Evolutionary conservation across 2,888 invertebrate species (phyloP), one percentile per base, ranked within the genome.

Genomic region (Pycnomerus fuliginosus): DNA sequence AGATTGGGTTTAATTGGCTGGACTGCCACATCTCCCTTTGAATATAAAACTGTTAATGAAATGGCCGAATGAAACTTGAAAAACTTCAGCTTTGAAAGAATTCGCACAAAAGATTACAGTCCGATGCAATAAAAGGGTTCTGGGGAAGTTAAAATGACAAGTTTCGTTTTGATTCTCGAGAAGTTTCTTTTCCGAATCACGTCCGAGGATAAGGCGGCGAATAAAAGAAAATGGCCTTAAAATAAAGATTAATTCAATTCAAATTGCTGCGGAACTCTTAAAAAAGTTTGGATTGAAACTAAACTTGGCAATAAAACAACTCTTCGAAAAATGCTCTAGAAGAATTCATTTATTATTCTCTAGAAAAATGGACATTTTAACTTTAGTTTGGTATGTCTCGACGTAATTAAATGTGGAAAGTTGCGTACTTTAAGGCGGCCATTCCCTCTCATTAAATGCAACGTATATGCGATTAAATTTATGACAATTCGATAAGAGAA

Each of bases 221-320:
- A 29, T 28, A 33, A 38, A 44, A 37, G 38, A 48, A 48, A 54
- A 52, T 44, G 48, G 55, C 51, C 54, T 51, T 55, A 54, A 55
- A 55, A 55, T 55, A 54, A 52, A 57, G 54, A 57, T 57, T 55
- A 57, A 57, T 54, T 57, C 50, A 54, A 54, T 57, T 57, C 53
- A 50, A 57, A 58, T 54, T 48, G 45, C 52, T 40, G 35, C 22
- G 35, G 45, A 43, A 47, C 53, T 50, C 46, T 44, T 48, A 46
- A 39, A 35, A n/a, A 33, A 44, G 39, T 44, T 44, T 39, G 16
- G 39, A 44, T 44, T 44, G n/a, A n/a, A n/a, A n/a, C n/a, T 34
- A 34, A 44, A 44, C 38, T 44, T 44, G 38, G 38, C 39, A 44
- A 39, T 44, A 44, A 44, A 44, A 44, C 44, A 44, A 44, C 39